A percentile compares a stretch with the other conserved stretches of the same genome.
Conservation (phyloP, 1,140 invertebrate genomes). For the Pinna nobilis region DNA sequence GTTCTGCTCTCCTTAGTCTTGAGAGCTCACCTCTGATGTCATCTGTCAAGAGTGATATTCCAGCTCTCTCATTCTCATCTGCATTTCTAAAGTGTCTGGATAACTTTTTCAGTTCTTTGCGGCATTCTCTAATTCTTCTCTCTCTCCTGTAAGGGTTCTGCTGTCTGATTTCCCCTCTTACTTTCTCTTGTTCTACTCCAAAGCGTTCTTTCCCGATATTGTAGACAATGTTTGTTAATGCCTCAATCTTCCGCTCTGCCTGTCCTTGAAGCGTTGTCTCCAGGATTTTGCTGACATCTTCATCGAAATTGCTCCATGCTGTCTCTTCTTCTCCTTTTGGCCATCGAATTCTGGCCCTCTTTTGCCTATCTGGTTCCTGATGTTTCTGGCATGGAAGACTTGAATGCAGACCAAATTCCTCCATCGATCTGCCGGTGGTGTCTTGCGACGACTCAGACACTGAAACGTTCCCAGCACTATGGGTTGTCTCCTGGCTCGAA, state of each 20-base stretch:
- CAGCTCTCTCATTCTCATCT: background rate
- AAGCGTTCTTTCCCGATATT: slow-evolving; percentile 20
- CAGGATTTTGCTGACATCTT: slow-evolving; percentile 7
- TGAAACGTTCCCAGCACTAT: slow-evolving; percentile 19
- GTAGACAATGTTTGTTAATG: slow-evolving; percentile 2
- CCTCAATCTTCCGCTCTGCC: slow-evolving; percentile 16
- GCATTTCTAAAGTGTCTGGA: background rate
- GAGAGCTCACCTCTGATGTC: slow-evolving; percentile 17
- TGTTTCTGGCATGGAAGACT: background rate
- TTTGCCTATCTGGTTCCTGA: background rate
- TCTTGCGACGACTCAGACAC: slow-evolving; percentile 8
- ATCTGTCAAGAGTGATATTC: slow-evolving; percentile 6
- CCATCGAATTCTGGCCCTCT: slow-evolving; percentile 2
- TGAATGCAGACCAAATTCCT: background rate
- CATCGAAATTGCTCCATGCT: slow-evolving; percentile 8
- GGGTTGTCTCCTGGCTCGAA: slow-evolving; percentile 26
- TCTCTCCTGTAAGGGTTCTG: slow-evolving; percentile 12
- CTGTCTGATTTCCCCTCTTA: background rate
- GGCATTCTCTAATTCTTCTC: slow-evolving; percentile 7
- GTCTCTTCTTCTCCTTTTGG: slow-evolving; percentile 6
- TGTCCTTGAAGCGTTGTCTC: slow-evolving; percentile 7
- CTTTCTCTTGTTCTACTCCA: background rate
- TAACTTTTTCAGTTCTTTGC: background rate
- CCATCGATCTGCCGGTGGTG: slow-evolving; percentile 1
- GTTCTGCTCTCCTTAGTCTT: slow-evolving; percentile 16